Percentiles rank a stretch among this genome's conserved stretches.
These are phyloP conservation scores for Tauraco erythrolophus DNA, from an alignment of 2,113 vertebrate genomes.

Conservation along the genomic window DNA sequence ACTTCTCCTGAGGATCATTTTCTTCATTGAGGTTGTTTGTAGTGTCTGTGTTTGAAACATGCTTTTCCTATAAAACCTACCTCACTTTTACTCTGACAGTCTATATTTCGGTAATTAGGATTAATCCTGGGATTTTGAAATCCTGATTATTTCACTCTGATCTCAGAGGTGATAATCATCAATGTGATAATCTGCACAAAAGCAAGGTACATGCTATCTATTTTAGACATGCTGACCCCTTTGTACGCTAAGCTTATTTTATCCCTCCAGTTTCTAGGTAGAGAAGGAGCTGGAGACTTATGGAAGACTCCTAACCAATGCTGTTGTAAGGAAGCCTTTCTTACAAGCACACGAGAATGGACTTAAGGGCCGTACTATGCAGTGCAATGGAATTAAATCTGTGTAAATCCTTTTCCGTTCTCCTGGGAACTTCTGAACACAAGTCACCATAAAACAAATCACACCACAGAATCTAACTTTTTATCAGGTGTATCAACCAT, in stretches of 20 bases:
- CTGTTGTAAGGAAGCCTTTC: neutral
- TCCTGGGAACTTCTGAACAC: neutral
- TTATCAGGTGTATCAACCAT: neutral
- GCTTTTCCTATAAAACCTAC: neutral
- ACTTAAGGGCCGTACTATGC: neutral
- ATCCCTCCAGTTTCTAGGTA: neutral
- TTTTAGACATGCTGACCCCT: neutral
- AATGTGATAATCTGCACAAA: neutral
- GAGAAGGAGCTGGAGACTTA: neutral
- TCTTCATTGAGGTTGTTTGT: neutral
- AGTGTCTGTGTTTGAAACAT: neutral
- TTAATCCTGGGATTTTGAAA: slow-evolving; percentile 23
- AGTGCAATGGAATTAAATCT: neutral
- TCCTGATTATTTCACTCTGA: slow-evolving; percentile 13
- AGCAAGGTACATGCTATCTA: neutral
- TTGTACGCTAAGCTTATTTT: neutral
- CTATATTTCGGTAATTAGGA: neutral
- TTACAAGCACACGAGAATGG: neutral
- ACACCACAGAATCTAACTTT: neutral
- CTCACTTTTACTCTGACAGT: neutral
- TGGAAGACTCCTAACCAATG: neutral
- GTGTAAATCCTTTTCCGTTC: slow-evolving; percentile 10
- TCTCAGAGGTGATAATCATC: neutral
- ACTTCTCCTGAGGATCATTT: neutral
- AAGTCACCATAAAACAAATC: neutral